These are phyloP conservation scores for Oryzias javanicus DNA, from an alignment of 2,113 vertebrate genomes.

Conservation along the genomic window DNA sequence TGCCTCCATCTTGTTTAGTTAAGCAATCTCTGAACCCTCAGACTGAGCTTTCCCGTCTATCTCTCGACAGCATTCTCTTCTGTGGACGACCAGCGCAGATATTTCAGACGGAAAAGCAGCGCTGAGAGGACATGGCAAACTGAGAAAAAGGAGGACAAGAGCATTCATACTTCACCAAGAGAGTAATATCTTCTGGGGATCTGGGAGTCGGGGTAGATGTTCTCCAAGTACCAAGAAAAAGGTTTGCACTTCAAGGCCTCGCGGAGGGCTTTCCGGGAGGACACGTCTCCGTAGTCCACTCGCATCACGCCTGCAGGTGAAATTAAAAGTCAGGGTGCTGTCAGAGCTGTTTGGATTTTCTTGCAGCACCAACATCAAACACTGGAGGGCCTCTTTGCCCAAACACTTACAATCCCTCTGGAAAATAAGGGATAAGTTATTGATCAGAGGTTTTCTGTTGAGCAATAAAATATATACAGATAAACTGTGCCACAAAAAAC, in stretches of 20 bases:
- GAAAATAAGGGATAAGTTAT: slow-evolving; percentile 2
- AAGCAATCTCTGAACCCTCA: slow-evolving; percentile 24
- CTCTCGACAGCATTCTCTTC: slow-evolving; percentile 5
- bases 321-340: slow-evolving; percentile 9
- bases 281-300: slow-evolving; percentile 94
- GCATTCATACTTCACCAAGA: slow-evolving; percentile 90
- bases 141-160: slow-evolving; percentile 46
- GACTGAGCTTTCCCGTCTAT: slow-evolving; percentile 22
- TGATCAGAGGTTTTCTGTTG: slow-evolving; percentile 6
- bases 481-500: slow-evolving; percentile 4
- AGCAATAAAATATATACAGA: not conserved
- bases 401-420: not conserved
- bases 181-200: slow-evolving; percentile 96
- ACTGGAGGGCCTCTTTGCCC: slow-evolving; percentile 56
- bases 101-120: slow-evolving; percentile 19
- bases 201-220: slow-evolving; percentile 96
- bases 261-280: slow-evolving; percentile 85
- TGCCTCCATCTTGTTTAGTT: slow-evolving; percentile 30
- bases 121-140: slow-evolving; percentile 19
- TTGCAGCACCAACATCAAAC: slow-evolving; percentile 47
- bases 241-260: slow-evolving; percentile 89
- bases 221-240: slow-evolving; percentile 98
- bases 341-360: not conserved
- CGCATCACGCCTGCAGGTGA: slow-evolving; percentile 87
- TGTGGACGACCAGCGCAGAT: slow-evolving; percentile 25